Percentiles rank a stretch among this genome's conserved stretches.
These are phyloP conservation scores for western clawed frog (Xenopus tropicalis) DNA, from an alignment of 2,113 vertebrate genomes.

Conservation along the genomic window UCB_Xtro_10.0 CM004446.2:51392001-51392500, in stretches of 20 bases:
- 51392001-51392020: background rate
- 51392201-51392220: background rate
- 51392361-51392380: too few relatives aligned
- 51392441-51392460: too few relatives aligned
- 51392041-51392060: background rate
- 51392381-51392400: too few relatives aligned
- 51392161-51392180: too few relatives aligned
- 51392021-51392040: background rate
- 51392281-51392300: background rate
- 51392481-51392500: background rate
- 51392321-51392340: background rate
- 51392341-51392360: background rate
- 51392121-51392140: too few relatives aligned
- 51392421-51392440: too few relatives aligned
- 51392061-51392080: conserved; percentile 1
- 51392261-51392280: background rate
- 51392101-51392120: background rate
- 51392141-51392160: too few relatives aligned
- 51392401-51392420: too few relatives aligned
- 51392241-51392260: background rate
- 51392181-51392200: background rate
- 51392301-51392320: background rate
- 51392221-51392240: too few relatives aligned
- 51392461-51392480: background rate
- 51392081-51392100: conserved; percentile 7